Base-by-base conservation (phyloP, 2,888 invertebrate genomes). In the Uloborus plumipes region DNA sequence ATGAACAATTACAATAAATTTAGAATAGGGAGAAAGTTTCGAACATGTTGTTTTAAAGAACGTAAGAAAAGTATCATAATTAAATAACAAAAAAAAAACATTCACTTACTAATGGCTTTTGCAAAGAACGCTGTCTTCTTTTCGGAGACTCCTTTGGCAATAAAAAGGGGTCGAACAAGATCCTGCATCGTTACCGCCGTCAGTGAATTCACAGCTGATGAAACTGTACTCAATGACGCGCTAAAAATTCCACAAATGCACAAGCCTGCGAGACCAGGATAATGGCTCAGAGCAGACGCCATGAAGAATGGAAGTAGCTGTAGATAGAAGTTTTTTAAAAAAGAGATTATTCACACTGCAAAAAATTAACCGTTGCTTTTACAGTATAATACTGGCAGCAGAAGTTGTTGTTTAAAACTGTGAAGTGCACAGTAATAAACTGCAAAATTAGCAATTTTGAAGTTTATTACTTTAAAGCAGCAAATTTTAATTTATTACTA, bases 231-330 rank as follows among this genome's bases (percentile, higher is more conserved):
- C n/a, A 84, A 64, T 4, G 84, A 84, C 18, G 84, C 84, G 49
- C 84, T 84, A 62, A 84, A 84, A 9, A 84, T 72, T 2, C 84
- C 84, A 26, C 77, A 79, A 18, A 84, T 77, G 47, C 84, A 84
- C 16, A 84, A 61, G 9, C 84, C 84, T 4, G 84, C 75, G 0
- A 84, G 61, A 1, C 84, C 84, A 2, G 84, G 84, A 50, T 62
- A 73, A 2, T 65, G 47, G 3, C 80, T 61, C 4, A 84, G 65
- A 49, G 75, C 22, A 13, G 47, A 31, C 66, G 66, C 75, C 61
- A 84, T 75, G 55, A 95, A 98, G 58, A 94, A 91, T 0, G 98
- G 98, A 84, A 98, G 91, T 89, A 92, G 93, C 89, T 89, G 88
- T n/a, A 71, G 66, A 77, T 65, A 47, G 26, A 66, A 31, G 73